phyloP scores from a whole-genome alignment of 2,113 vertebrate genomes.

The Zingel zingel region DNA sequence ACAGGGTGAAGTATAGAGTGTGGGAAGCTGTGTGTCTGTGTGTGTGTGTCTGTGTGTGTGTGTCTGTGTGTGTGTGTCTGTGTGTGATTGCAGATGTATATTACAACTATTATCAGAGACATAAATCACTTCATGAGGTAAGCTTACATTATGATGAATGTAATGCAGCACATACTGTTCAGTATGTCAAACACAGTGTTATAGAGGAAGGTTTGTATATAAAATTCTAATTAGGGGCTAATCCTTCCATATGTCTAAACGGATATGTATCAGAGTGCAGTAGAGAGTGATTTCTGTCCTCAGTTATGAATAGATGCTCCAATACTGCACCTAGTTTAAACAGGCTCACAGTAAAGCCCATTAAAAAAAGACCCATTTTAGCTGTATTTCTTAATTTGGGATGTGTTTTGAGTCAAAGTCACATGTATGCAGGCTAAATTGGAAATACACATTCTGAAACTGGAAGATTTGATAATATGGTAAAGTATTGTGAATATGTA shows the following conservation, averaged over 20 bases:
- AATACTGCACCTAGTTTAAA: constrained; percentile 7
- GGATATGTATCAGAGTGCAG: constrained; percentile 18
- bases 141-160: constrained; percentile 59
- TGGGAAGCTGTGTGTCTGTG: constrained; percentile 39
- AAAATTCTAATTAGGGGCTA: constrained; percentile 49
- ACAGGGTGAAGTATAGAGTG: constrained; percentile 60
- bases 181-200: constrained; percentile 23
- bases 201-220: constrained; percentile 20
- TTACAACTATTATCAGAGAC: constrained; percentile 65
- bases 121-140: constrained; percentile 65
- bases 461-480: too few relatives aligned
- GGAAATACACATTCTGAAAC: too few relatives aligned
- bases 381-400: constrained; percentile 1
- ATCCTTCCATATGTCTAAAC: constrained; percentile 51
- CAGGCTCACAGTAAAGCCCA: constrained; percentile 15
- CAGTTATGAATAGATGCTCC: constrained; percentile 20
- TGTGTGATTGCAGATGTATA: constrained; percentile 46
- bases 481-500: too few relatives aligned
- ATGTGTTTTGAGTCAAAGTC: too few relatives aligned
- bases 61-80: background rate
- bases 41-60: constrained; percentile 35
- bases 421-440: too few relatives aligned
- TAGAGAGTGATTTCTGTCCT: constrained; percentile 12
- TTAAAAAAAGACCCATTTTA: constrained; percentile 1
- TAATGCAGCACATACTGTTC: constrained; percentile 27